These are phyloP conservation scores for Pipistrellus pygmaeus DNA, from an alignment of 2,797 vertebrate genomes.

Conservation along the genomic window DNA sequence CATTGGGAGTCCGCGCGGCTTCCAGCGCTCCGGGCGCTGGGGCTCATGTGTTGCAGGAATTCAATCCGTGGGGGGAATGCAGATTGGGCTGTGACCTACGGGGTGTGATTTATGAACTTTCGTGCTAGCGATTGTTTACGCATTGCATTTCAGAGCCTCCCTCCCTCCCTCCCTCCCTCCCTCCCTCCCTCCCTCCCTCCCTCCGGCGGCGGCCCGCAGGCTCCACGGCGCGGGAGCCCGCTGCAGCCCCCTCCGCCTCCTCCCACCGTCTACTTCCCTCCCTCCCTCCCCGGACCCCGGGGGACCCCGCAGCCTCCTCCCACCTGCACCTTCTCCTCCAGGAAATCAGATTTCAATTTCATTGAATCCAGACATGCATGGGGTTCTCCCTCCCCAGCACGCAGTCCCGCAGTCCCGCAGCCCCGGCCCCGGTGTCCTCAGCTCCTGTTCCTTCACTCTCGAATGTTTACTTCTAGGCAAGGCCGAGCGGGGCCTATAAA, in stretches of 20 bases:
- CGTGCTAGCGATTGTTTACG: constrained; percentile 84
- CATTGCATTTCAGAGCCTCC: constrained; percentile 83
- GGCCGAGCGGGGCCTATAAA: constrained; percentile 85
- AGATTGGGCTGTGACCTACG: constrained; percentile 84
- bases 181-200: not conserved
- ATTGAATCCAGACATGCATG: not conserved
- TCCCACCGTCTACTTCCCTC: too few relatives aligned
- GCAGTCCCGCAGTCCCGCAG: not conserved
- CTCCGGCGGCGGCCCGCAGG: not conserved
- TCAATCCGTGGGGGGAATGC: constrained; percentile 85
- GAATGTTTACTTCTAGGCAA: constrained; percentile 79
- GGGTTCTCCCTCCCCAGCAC: not conserved
- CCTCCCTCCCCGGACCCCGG: not conserved
- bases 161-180: too few relatives aligned
- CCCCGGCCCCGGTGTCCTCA: not conserved
- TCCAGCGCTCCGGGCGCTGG: constrained; percentile 78
- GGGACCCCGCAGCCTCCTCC: not conserved
- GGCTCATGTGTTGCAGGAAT: constrained; percentile 85
- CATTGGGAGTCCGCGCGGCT: constrained; percentile 78
- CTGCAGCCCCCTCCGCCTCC: not conserved
- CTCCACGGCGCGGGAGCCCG: not conserved
- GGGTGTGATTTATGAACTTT: constrained; percentile 86
- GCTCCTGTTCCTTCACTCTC: constrained; percentile 77
- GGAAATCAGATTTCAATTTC: constrained; percentile 34
- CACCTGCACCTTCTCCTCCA: not conserved